phyloP scores from a whole-genome alignment of 1,140 invertebrate genomes.

The Trichoplusia ni region DNA sequence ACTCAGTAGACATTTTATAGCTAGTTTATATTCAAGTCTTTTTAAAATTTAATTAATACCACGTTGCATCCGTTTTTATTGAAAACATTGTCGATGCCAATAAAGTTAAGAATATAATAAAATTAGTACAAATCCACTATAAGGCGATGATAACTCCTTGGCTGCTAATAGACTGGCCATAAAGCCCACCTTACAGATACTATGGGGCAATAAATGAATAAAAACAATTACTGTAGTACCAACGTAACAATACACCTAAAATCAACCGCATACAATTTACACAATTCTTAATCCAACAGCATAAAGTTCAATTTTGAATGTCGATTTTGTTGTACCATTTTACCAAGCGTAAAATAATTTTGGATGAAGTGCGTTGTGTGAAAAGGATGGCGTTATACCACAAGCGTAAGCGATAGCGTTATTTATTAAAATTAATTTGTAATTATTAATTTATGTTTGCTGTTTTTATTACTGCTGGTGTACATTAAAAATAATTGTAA shows the following conservation, averaged over 20 bases:
- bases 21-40: slow-evolving; percentile 17
- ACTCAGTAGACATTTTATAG: slow-evolving; percentile 26
- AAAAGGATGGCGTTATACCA: slow-evolving; percentile 1
- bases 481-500: no score
- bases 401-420: slow-evolving; percentile 32
- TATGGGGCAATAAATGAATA: slow-evolving; percentile 69
- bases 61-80: slow-evolving; percentile 30
- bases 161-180: slow-evolving; percentile 63
- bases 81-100: slow-evolving; percentile 37
- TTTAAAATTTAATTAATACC: slow-evolving; percentile 28
- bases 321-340: background rate
- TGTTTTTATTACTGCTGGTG: no score
- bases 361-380: slow-evolving; percentile 19
- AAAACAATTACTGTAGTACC: slow-evolving; percentile 63
- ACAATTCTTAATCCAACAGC: slow-evolving; percentile 15
- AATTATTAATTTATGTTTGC: no score
- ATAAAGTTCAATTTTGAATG: slow-evolving; percentile 23
- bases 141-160: slow-evolving; percentile 56
- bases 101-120: slow-evolving; percentile 60
- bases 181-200: slow-evolving; percentile 63
- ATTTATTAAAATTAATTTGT: background rate
- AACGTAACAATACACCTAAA: slow-evolving; percentile 22
- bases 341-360: slow-evolving; percentile 16
- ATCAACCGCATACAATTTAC: background rate
- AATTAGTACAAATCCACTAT: slow-evolving; percentile 63